These are phyloP conservation scores for Romanogobio albipinnatus DNA, from an alignment of 2,113 vertebrate genomes.

Conservation along the genomic window DNA sequence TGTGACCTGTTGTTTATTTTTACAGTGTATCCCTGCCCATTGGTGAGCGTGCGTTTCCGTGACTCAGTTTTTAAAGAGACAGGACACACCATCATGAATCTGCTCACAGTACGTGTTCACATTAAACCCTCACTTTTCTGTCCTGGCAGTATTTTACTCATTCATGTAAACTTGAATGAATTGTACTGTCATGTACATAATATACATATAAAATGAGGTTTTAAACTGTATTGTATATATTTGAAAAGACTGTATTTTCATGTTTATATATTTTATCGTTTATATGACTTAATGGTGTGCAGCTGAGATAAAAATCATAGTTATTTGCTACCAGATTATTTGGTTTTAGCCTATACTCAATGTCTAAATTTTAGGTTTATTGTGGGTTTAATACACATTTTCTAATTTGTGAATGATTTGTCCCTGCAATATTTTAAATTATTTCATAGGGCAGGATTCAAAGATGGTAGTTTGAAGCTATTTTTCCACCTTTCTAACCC, in stretches of 20 bases:
- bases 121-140: not conserved
- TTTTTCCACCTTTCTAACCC: conserved; percentile 1
- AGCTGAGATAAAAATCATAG: not conserved
- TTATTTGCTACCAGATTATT: not conserved
- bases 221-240: not conserved
- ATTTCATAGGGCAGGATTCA: too few species aligned
- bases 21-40: conserved; percentile 84
- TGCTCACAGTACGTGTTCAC: conserved; percentile 87
- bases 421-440: not conserved
- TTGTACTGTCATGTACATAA: not conserved
- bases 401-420: not conserved
- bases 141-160: not conserved
- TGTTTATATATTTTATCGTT: not conserved
- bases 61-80: conserved; percentile 89
- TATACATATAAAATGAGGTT: too few species aligned
- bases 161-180: not conserved
- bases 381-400: not conserved
- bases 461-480: not conserved
- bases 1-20: conserved; percentile 18
- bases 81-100: conserved; percentile 93
- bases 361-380: not conserved
- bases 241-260: not conserved
- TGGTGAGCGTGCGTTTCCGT: conserved; percentile 84
- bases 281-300: not conserved
- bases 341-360: not conserved